phyloP scores from a whole-genome alignment of 2,113 vertebrate genomes.

The Aleadryas rufinucha region DNA sequence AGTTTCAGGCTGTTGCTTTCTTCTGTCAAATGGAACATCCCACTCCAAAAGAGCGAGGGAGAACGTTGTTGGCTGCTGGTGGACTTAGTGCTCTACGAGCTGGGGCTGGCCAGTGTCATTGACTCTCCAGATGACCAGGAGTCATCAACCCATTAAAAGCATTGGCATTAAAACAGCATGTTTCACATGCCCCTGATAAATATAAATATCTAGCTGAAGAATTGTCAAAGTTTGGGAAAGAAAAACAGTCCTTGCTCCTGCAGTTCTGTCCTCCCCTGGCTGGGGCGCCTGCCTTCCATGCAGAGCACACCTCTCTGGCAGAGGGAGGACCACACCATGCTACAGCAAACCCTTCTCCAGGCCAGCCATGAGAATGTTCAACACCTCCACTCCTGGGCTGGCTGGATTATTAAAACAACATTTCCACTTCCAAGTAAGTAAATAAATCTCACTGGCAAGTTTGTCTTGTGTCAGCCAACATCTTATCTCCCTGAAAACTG shows the following conservation, averaged over 20 bases:
- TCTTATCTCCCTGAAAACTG: slow-evolving; percentile 12
- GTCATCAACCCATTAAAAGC: neutral
- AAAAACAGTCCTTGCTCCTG: neutral
- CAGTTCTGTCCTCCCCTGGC: neutral
- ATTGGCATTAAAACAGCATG: neutral
- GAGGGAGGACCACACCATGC: neutral
- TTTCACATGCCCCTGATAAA: neutral
- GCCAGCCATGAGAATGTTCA: neutral
- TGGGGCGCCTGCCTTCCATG: rapidly evolving
- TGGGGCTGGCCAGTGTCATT: neutral
- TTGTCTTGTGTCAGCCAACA: slow-evolving; percentile 35
- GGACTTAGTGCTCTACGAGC: neutral
- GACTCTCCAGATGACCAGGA: neutral
- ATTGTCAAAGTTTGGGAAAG: neutral
- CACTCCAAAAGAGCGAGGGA: neutral
- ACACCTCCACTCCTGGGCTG: slow-evolving; percentile 9
- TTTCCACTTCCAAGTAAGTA: slow-evolving; percentile 41
- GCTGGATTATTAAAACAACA: slow-evolving; percentile 34
- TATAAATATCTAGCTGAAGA: neutral
- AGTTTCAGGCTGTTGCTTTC: neutral
- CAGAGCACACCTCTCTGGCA: neutral
- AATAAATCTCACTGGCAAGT: slow-evolving; percentile 38
- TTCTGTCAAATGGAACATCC: neutral
- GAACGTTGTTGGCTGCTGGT: neutral
- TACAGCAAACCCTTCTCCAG: neutral